A percentile compares a stretch with the other conserved stretches of the same genome.
phyloP scores from a whole-genome alignment of 2,888 invertebrate species.

The Phortica okadai region DNA sequence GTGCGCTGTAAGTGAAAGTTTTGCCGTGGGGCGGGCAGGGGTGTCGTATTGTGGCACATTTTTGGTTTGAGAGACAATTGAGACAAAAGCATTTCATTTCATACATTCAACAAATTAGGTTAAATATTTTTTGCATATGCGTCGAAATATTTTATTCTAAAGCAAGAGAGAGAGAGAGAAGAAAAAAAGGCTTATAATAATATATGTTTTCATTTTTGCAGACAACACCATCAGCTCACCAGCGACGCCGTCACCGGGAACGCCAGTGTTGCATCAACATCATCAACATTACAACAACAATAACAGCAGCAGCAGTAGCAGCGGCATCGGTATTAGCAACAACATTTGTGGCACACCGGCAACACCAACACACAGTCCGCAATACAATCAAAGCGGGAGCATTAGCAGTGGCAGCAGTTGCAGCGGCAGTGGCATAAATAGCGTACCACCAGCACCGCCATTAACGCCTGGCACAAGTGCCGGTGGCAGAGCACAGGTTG shows the following conservation, averaged over 20 bases:
- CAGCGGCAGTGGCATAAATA: background rate
- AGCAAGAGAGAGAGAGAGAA: too few species aligned
- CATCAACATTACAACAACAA: slow-evolving; percentile 54
- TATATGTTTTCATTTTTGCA: slow-evolving; percentile 39
- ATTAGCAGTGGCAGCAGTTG: too few species aligned
- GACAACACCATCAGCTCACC: slow-evolving; percentile 75
- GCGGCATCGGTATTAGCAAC: slow-evolving; percentile 47
- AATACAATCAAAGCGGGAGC: slow-evolving; percentile 22
- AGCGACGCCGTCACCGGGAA: slow-evolving; percentile 69
- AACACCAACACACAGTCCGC: slow-evolving; percentile 26
- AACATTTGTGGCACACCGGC: slow-evolving; percentile 44
- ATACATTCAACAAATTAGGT: too few species aligned
- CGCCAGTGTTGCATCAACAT: slow-evolving; percentile 44
- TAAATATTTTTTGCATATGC: too few species aligned
- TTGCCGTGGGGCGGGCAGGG: slow-evolving; percentile 10
- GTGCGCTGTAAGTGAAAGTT: slow-evolving; percentile 67
- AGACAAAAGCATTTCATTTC: background rate
- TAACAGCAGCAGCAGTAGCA: slow-evolving; percentile 40
- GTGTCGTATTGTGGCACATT: background rate
- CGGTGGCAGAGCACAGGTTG: slow-evolving; percentile 43
- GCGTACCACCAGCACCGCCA: slow-evolving; percentile 33
- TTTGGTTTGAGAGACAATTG: background rate
- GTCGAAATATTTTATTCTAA: too few species aligned
- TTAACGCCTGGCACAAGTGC: slow-evolving; percentile 32
- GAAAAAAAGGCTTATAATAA: background rate